These are phyloP conservation scores for Hyperoplus lanceolatus DNA, from an alignment of 2,797 vertebrate species.

Conservation along the genomic window DNA sequence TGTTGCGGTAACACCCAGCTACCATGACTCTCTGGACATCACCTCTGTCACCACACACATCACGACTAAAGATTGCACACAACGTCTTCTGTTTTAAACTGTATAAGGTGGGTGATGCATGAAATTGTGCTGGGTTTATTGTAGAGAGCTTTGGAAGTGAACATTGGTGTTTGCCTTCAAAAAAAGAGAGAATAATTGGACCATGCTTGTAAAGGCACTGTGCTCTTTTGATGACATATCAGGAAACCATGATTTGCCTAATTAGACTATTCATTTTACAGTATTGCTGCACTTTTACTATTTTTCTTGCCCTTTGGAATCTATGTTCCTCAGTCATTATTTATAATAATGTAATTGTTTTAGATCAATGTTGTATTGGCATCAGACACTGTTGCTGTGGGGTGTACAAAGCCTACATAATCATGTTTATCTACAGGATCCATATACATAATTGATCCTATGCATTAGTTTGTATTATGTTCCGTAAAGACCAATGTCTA, in stretches of 20 bases:
- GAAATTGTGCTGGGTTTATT: not conserved
- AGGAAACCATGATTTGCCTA: not conserved
- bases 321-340: not conserved
- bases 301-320: not conserved
- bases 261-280: not conserved
- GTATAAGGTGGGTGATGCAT: not conserved
- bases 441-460: no score
- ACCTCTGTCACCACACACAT: not conserved
- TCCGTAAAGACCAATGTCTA: not conserved
- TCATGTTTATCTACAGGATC: not conserved
- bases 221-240: constrained; percentile 8
- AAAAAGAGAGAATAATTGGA: not conserved
- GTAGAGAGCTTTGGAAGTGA: not conserved
- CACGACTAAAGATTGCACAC: not conserved
- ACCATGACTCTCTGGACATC: not conserved
- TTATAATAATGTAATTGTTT: not conserved
- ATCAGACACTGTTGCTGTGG: not conserved
- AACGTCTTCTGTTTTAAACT: not conserved
- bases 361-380: not conserved
- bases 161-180: not conserved
- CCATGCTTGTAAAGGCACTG: not conserved
- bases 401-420: no score
- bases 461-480: no score
- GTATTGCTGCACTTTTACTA: not conserved
- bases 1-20: no score